These are phyloP conservation scores for Kryptopterus vitreolus DNA, from an alignment of 2,797 vertebrate genomes.

Conservation along the genomic window DNA sequence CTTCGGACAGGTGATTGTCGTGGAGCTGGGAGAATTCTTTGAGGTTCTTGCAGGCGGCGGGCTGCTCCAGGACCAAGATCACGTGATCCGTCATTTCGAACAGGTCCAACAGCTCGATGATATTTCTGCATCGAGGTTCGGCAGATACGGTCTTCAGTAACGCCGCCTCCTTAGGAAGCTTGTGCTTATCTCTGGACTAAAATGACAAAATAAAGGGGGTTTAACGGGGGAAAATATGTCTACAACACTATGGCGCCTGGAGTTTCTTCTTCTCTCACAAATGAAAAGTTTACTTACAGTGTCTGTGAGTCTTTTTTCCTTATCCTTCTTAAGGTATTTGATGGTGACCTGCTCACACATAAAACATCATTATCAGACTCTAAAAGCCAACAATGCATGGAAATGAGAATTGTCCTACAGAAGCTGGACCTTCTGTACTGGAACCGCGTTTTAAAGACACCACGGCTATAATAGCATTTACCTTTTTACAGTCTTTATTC, in stretches of 20 bases:
- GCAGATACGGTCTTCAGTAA: too few species aligned
- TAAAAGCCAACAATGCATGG: not conserved
- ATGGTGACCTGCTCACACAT: not conserved
- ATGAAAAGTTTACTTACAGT: not conserved
- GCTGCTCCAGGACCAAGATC: not conserved
- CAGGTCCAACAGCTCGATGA: not conserved
- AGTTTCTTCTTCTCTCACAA: too few species aligned
- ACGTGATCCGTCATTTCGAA: not conserved
- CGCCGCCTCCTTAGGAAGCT: not conserved
- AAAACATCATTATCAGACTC: not conserved
- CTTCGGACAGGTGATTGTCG: not conserved
- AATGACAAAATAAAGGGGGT: too few species aligned
- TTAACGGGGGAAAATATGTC: too few species aligned
- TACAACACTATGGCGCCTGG: too few species aligned
- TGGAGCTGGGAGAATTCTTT: not conserved
- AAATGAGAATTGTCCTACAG: not conserved
- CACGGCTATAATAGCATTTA: not conserved
- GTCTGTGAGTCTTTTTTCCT: not conserved
- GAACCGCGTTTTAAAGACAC: not conserved
- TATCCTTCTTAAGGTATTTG: not conserved
- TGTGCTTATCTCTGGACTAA: not conserved
- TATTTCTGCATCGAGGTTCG: not conserved
- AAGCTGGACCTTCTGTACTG: not conserved
- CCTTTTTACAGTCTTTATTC: not conserved
- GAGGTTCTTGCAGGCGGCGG: not conserved